A percentile compares a stretch with the other conserved stretches of the same genome.
These are phyloP conservation scores for Actinemys pallida DNA, from an alignment of 2,113 vertebrate genomes.

Conservation along the genomic window DNA sequence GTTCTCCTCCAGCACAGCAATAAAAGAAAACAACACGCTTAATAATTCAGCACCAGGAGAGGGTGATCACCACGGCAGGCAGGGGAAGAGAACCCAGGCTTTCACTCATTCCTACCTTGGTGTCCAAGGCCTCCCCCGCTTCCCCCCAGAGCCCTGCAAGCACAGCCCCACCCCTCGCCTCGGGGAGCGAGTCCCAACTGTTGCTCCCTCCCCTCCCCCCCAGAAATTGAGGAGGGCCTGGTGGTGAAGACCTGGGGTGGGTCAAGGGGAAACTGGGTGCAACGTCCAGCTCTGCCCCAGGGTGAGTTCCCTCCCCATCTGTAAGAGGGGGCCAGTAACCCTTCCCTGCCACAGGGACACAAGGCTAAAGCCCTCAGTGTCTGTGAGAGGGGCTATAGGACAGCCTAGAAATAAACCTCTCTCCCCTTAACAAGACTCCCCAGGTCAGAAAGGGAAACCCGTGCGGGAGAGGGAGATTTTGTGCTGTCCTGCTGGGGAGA, in stretches of 20 bases:
- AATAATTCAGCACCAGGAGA: constrained; percentile 71
- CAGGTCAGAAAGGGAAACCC: not conserved
- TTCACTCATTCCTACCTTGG: not conserved
- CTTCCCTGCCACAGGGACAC: too few relatives aligned
- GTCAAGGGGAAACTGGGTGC: too few relatives aligned
- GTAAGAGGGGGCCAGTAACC: too few relatives aligned
- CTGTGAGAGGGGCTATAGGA: too few relatives aligned
- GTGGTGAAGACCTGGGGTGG: too few relatives aligned
- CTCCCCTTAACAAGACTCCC: not conserved
- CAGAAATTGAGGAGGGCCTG: not conserved
- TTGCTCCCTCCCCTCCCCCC: accelerated
- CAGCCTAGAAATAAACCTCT: not conserved
- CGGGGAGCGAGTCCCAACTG: not conserved
- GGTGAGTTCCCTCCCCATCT: too few relatives aligned
- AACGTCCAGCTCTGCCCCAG: too few relatives aligned
- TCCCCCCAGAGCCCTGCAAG: not conserved
- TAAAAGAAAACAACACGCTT: constrained; percentile 61
- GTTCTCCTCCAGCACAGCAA: constrained; percentile 45
- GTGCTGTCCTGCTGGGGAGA: not conserved
- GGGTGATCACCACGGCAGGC: constrained; percentile 32
- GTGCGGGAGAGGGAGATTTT: not conserved
- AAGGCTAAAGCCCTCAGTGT: too few relatives aligned
- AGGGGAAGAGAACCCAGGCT: not conserved
- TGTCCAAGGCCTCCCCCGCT: not conserved
- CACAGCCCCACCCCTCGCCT: accelerated